phyloP scores from a whole-genome alignment of 92 coral and sea anemone genomes.

The Hydrozoanthus gracilis region DNA sequence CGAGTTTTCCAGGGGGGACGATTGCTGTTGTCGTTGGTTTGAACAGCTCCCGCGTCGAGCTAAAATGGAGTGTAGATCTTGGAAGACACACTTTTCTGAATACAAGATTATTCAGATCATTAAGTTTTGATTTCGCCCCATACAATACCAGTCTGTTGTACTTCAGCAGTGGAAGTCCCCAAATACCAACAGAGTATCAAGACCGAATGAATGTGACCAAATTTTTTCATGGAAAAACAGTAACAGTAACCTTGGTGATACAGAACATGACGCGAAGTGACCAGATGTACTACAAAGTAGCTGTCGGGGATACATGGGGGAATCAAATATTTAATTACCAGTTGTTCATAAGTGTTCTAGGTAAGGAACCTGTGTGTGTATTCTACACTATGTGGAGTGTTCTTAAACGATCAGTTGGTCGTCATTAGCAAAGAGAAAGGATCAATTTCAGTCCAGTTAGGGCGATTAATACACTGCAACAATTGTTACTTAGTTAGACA shows the following conservation, averaged over 20 bases:
- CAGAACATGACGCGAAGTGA: background rate
- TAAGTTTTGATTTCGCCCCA: background rate
- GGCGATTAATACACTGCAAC: no score
- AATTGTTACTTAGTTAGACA: no score
- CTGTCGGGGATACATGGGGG: background rate
- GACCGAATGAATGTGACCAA: background rate
- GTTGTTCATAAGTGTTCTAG: no score
- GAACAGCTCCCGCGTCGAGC: background rate
- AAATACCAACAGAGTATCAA: background rate
- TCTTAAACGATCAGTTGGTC: no score
- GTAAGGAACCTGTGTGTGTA: no score
- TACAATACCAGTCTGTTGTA: background rate
- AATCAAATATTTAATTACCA: no score
- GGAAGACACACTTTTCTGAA: background rate
- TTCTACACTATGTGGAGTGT: no score
- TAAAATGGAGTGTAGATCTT: background rate
- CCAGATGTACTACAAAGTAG: background rate
- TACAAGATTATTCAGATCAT: background rate
- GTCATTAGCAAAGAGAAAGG: no score
- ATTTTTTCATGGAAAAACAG: background rate
- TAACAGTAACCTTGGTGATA: background rate
- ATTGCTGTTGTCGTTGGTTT: background rate
- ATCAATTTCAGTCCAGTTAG: no score
- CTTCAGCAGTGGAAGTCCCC: background rate
- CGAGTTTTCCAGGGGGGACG: background rate